A percentile compares a stretch with the other conserved stretches of the same genome.
phyloP scores from a whole-genome alignment of 2,888 invertebrate species.

The Limnephilus lunatus region DNA sequence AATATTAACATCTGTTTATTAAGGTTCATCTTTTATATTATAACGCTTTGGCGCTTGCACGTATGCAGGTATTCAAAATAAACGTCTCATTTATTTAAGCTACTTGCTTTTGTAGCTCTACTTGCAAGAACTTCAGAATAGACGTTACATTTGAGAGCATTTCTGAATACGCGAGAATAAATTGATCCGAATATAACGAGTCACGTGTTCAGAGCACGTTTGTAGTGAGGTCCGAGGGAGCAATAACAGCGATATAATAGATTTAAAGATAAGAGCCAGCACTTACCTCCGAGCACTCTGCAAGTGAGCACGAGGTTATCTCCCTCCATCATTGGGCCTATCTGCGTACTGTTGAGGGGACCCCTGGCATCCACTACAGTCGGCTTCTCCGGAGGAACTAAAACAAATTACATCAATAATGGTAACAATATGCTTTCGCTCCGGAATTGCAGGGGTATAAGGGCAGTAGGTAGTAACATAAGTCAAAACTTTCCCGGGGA shows the following conservation, averaged over 20 bases:
- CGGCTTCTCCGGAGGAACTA: constrained; percentile 93
- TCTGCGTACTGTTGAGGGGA: constrained; percentile 86
- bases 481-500: background rate
- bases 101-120: background rate
- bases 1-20: too few relatives aligned
- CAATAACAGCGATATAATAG: background rate
- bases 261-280: constrained; percentile 17
- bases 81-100: too few relatives aligned
- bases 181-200: background rate
- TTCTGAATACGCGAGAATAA: background rate
- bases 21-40: too few relatives aligned
- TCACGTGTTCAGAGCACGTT: background rate
- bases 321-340: constrained; percentile 91
- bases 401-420: constrained; percentile 67
- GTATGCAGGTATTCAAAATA: too few relatives aligned
- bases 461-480: background rate
- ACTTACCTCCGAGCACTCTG: constrained; percentile 89
- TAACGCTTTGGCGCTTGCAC: too few relatives aligned
- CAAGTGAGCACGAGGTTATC: constrained; percentile 91
- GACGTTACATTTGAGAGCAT: background rate
- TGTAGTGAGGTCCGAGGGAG: background rate
- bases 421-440: background rate
- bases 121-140: background rate
- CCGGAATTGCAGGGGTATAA: background rate
- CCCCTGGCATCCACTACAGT: constrained; percentile 91